phyloP scores from a whole-genome alignment of 2,113 vertebrate species.

The Arenaria interpres region DNA sequence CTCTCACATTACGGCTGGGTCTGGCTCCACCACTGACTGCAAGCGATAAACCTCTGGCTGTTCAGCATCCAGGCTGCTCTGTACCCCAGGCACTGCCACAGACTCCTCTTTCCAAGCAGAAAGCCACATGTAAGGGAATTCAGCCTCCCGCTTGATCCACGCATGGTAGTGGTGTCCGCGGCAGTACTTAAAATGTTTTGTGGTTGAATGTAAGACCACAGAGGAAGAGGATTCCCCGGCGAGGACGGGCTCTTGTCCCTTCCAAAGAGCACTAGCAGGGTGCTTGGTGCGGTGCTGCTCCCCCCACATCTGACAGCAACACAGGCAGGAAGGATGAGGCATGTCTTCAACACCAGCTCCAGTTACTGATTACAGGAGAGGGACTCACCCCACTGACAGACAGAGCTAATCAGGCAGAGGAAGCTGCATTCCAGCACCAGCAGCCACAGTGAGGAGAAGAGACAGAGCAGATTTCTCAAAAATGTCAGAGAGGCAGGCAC shows the following conservation, averaged over 20 bases:
- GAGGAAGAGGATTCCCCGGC: background rate
- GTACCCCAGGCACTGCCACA: background rate
- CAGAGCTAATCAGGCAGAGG: background rate
- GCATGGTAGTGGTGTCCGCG: background rate
- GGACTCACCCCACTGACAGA: constrained; percentile 26
- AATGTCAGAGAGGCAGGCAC: background rate
- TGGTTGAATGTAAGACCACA: background rate
- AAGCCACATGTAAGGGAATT: background rate
- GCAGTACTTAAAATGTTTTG: background rate
- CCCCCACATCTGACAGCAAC: background rate
- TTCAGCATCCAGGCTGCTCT: background rate
- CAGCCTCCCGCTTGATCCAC: background rate
- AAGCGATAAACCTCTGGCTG: background rate
- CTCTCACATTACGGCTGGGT: background rate
- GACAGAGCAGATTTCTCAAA: background rate
- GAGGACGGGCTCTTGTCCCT: background rate
- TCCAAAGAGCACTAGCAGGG: background rate
- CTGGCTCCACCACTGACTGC: background rate
- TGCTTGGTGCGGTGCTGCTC: accelerated
- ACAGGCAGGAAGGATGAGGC: background rate
- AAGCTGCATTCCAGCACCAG: background rate
- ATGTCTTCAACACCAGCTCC: constrained; percentile 45
- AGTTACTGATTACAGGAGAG: constrained; percentile 48
- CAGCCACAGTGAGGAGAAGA: background rate
- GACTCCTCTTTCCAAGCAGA: background rate